phyloP scores from a whole-genome alignment of 2,888 invertebrate genomes.

The Molorchus minor region DNA sequence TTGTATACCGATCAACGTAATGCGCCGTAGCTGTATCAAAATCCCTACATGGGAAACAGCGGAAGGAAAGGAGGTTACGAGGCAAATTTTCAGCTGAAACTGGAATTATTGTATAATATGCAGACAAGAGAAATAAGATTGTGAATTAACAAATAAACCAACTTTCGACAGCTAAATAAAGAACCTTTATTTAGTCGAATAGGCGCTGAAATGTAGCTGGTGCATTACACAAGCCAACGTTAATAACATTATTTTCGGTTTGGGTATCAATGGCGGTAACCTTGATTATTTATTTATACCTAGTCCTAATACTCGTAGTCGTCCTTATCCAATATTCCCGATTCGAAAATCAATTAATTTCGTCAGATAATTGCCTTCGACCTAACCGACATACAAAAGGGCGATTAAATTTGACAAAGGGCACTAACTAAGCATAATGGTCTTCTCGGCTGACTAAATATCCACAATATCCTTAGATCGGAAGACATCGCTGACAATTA shows the following conservation, averaged over 20 bases:
- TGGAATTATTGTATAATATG: too few relatives aligned
- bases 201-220: too few relatives aligned
- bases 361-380: slow-evolving; percentile 14
- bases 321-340: neutral
- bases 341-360: slow-evolving; percentile 17
- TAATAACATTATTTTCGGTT: too few relatives aligned
- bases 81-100: too few relatives aligned
- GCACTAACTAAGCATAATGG: slow-evolving; percentile 17
- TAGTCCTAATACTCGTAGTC: too few relatives aligned
- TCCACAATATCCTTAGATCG: slow-evolving; percentile 14
- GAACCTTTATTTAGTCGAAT: too few relatives aligned
- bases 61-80: too few relatives aligned
- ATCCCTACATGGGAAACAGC: neutral
- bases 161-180: too few relatives aligned
- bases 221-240: too few relatives aligned
- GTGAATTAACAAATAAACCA: too few relatives aligned
- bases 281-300: slow-evolving; percentile 3
- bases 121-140: too few relatives aligned
- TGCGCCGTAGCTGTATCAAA: slow-evolving; percentile 7
- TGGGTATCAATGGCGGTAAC: too few relatives aligned
- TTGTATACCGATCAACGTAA: slow-evolving; percentile 31
- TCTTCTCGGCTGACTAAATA: slow-evolving; percentile 17
- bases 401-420: slow-evolving; percentile 19
- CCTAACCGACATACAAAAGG: slow-evolving; percentile 19
- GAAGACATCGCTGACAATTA: slow-evolving; percentile 14